These are phyloP conservation scores for Sparus aurata DNA, from an alignment of 2,797 vertebrate genomes.

Conservation along the genomic window DNA sequence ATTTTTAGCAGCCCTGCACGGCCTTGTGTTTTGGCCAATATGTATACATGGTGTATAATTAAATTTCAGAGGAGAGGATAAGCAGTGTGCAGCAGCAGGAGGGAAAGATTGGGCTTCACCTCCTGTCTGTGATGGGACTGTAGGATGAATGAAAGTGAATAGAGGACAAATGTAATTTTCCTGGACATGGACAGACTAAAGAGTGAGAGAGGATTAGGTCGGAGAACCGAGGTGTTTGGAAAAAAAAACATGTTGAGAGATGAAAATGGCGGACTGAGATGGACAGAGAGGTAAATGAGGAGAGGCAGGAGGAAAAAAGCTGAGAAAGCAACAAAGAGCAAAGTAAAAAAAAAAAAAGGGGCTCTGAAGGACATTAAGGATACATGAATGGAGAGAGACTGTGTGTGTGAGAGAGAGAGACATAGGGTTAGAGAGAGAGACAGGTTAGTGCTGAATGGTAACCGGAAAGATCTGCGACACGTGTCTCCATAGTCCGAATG, in stretches of 20 bases:
- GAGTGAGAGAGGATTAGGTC: not conserved
- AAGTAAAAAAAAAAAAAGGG: constrained; percentile 1
- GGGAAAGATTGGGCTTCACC: constrained; percentile 11
- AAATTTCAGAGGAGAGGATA: constrained; percentile 28
- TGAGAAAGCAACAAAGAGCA: constrained; percentile 16
- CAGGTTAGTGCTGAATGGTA: constrained; percentile 35
- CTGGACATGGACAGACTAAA: constrained; percentile 15
- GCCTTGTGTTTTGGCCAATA: constrained; percentile 18
- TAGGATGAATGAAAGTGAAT: constrained; percentile 47
- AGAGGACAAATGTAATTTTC: not conserved
- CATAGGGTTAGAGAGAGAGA: constrained; percentile 22
- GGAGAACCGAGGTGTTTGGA: constrained; percentile 2
- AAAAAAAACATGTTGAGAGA: not conserved
- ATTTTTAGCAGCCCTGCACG: constrained; percentile 10
- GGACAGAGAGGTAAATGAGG: constrained; percentile 5
- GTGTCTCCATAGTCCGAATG: constrained; percentile 57
- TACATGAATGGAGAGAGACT: constrained; percentile 14
- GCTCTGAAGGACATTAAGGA: constrained; percentile 20
- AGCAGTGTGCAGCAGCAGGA: not conserved
- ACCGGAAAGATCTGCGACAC: constrained; percentile 57
- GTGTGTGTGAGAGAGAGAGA: constrained; percentile 2
- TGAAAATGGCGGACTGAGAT: not conserved
- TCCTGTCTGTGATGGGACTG: constrained; percentile 24
- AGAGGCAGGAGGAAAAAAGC: not conserved
- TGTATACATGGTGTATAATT: constrained; percentile 34